Base-by-base conservation (phyloP, 2,797 vertebrate genomes). In the Pelodytes ibericus region DNA sequence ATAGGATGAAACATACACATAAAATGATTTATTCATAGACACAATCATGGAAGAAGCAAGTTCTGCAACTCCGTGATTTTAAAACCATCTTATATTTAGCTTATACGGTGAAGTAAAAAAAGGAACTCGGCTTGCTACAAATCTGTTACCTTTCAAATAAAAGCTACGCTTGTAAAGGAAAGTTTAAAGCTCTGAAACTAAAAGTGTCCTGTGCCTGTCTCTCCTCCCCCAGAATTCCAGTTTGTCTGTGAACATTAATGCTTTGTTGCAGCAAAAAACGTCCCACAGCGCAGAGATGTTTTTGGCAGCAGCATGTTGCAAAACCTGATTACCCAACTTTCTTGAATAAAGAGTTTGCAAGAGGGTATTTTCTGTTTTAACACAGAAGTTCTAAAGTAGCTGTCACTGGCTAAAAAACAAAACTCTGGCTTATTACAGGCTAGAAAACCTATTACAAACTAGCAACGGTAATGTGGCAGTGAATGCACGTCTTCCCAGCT, bases 171-270 rank as follows among this genome's bases (percentile, higher is more conserved):
- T 61, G 30, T 81, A 80, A 83, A 79, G 2, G 41, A 78, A 81
- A 71, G 62, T 59, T 1, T 27, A 75, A 83, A 4, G 39, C 53
- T 82, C 73, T 60, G 74, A 75, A 83, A 84, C 22, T 44, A 62
- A 56, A 22, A 7, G 53, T 63, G 30, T 53, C 25, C n/a, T 53
- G 16, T 57, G 57, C 24, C 18, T 13, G n/a, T 64, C 8, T 11
- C 31, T 70, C 58, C 78, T 22, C 30, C 70, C n/a, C 49, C 30
- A 31, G 15, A 73, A 78, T 72, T 63, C 39, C 41, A 76, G 2
- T 22, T 27, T 36, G 62, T 25, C 65, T 53, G n/a, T 39, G 58
- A 61, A 39, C 60, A 47, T 1, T 44, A 60, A 29, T 22, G 13
- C 56, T 39, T 20, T 0, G 26, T 67, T 80, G 71, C 6, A 20